These are phyloP conservation scores for Stegodyphus dumicola DNA, from an alignment of 1,140 invertebrate species.

Conservation along the genomic window DNA sequence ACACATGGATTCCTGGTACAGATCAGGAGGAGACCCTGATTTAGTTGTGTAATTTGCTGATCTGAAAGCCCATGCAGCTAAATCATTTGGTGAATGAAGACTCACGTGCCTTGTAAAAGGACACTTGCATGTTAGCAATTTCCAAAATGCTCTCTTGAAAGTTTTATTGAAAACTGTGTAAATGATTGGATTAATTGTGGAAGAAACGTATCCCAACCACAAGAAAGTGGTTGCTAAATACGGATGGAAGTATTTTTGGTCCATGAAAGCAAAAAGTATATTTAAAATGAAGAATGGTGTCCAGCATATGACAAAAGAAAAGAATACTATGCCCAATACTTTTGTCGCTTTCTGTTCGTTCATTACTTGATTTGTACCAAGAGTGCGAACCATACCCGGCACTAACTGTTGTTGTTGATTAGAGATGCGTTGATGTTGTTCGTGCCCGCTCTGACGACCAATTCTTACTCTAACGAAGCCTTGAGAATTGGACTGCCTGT, in stretches of 20 bases:
- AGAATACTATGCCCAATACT: slow-evolving; percentile 91
- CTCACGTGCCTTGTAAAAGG: slow-evolving; percentile 70
- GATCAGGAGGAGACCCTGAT: slow-evolving; percentile 45
- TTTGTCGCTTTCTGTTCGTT: slow-evolving; percentile 93
- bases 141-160: slow-evolving; percentile 88
- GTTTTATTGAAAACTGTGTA: slow-evolving; percentile 92
- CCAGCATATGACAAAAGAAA: slow-evolving; percentile 93
- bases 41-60: slow-evolving; percentile 54
- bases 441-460: slow-evolving; percentile 40
- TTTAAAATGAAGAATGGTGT: slow-evolving; percentile 93
- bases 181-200: slow-evolving; percentile 85
- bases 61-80: slow-evolving; percentile 59
- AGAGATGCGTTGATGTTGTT: neutral
- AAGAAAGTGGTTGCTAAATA: slow-evolving; percentile 75
- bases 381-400: slow-evolving; percentile 49
- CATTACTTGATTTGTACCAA: slow-evolving; percentile 62
- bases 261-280: slow-evolving; percentile 77
- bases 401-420: slow-evolving; percentile 44
- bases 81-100: slow-evolving; percentile 52
- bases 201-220: slow-evolving; percentile 93
- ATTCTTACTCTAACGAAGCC: slow-evolving; percentile 33
- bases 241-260: slow-evolving; percentile 77
- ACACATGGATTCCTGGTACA: slow-evolving; percentile 57
- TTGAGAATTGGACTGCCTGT: slow-evolving; percentile 9
- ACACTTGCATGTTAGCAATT: slow-evolving; percentile 64